Conservation (phyloP, 2,888 invertebrate genomes). For the Steinernema carpocapsae region DNA sequence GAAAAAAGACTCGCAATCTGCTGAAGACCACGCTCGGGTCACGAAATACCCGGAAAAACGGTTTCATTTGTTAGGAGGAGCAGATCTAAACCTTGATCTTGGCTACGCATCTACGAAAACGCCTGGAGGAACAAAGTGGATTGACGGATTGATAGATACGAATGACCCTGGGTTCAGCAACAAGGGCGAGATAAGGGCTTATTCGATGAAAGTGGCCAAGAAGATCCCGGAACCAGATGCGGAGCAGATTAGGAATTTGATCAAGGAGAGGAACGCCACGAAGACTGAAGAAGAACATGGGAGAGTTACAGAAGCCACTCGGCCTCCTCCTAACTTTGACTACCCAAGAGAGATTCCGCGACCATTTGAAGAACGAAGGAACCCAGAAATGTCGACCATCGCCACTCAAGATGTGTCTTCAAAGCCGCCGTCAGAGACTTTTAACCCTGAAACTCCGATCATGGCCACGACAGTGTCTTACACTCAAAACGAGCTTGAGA, state of each 20-base stretch:
- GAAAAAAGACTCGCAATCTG: neutral
- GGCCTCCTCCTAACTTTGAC: neutral
- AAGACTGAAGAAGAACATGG: neutral
- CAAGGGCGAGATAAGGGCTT: constrained; percentile 32
- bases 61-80: constrained; percentile 1
- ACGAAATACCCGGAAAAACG: constrained; percentile 13
- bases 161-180: constrained; percentile 17
- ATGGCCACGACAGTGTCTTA: neutral
- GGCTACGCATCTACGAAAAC: neutral
- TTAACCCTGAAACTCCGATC: neutral
- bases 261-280: neutral
- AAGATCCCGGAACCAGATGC: constrained; percentile 13
- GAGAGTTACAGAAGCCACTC: neutral
- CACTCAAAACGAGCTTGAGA: too few species aligned
- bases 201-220: constrained; percentile 27
- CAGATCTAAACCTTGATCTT: neutral
- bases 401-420: neutral
- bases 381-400: neutral
- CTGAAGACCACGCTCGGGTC: constrained; percentile 10
- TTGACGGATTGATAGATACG: constrained; percentile 12
- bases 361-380: too few species aligned
- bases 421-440: neutral
- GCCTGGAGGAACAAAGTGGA: neutral
- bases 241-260: neutral
- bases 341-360: neutral